Evolutionary conservation across 2,888 invertebrate genomes (phyloP).

Genomic region (Alviniconcha strummeri): DNA sequence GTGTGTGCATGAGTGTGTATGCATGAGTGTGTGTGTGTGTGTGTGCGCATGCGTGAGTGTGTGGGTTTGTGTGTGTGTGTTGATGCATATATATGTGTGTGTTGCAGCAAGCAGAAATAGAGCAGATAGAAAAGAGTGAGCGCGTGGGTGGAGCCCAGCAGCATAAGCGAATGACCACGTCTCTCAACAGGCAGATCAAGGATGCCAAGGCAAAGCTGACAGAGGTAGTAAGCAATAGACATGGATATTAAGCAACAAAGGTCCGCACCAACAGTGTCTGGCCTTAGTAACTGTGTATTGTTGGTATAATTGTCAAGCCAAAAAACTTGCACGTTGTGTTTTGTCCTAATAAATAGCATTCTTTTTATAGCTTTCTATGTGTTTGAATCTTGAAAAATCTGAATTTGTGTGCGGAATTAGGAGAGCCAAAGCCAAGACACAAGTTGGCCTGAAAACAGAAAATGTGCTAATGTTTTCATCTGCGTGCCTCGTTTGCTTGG

Average conservation of each 20-base stretch:
- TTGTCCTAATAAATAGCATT: too few species aligned
- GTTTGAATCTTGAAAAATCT: too few species aligned
- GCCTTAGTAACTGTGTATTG: too few species aligned
- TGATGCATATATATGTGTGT: background rate
- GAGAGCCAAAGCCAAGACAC: too few species aligned
- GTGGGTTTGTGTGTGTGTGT: background rate
- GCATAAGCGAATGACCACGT: slow-evolving; percentile 69
- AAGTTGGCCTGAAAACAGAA: too few species aligned
- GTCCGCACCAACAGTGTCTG: too few species aligned
- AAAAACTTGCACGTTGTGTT: too few species aligned
- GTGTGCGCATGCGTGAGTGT: slow-evolving; percentile 1
- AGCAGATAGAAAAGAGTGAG: slow-evolving; percentile 73
- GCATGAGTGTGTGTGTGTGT: background rate
- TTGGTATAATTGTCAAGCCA: too few species aligned
- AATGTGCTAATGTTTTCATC: too few species aligned
- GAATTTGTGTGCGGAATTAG: too few species aligned
- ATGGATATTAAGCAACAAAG: background rate
- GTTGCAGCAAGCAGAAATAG: slow-evolving; percentile 71
- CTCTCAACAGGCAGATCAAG: slow-evolving; percentile 70
- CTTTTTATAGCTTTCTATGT: too few species aligned
- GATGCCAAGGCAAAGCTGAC: slow-evolving; percentile 61
- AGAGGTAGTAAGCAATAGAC: slow-evolving; percentile 48
- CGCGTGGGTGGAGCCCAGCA: slow-evolving; percentile 70
- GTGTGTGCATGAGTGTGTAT: background rate
- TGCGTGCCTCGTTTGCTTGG: too few species aligned